Conservation (phyloP, 2,797 vertebrate species). For the Danionella dracula region DNA sequence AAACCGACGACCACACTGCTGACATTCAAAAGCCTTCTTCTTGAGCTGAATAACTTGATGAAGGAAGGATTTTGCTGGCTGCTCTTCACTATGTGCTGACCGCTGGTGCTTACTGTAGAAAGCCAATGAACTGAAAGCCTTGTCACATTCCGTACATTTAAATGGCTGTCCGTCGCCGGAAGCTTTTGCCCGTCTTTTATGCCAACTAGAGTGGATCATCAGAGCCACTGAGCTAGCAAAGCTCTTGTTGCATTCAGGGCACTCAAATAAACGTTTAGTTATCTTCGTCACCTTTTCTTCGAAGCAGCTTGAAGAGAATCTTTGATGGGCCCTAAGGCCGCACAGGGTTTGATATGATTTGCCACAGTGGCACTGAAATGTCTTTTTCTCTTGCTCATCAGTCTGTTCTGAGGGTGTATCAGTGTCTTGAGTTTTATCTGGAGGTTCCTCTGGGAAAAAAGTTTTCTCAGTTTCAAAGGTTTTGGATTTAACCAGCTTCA, state of each 20-base stretch:
- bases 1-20: slow-evolving; percentile 70
- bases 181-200: slow-evolving; percentile 44
- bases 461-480: slow-evolving; percentile 50
- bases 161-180: slow-evolving; percentile 37
- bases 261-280: slow-evolving; percentile 52
- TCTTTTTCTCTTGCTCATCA: slow-evolving; percentile 45
- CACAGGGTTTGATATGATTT: slow-evolving; percentile 61
- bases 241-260: slow-evolving; percentile 65
- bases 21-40: slow-evolving; percentile 75
- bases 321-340: slow-evolving; percentile 68
- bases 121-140: slow-evolving; percentile 63
- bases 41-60: slow-evolving; percentile 74
- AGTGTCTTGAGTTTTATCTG: slow-evolving; percentile 45
- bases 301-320: slow-evolving; percentile 54
- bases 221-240: slow-evolving; percentile 62
- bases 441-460: slow-evolving; percentile 32
- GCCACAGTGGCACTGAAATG: slow-evolving; percentile 66
- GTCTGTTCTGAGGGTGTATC: slow-evolving; percentile 34
- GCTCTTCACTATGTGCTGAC: slow-evolving; percentile 62
- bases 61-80: slow-evolving; percentile 70
- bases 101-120: slow-evolving; percentile 71
- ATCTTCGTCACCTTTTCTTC: slow-evolving; percentile 57
- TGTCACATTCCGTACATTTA: slow-evolving; percentile 70
- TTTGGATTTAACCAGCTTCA: slow-evolving; percentile 66
- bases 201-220: slow-evolving; percentile 53